Evolutionary conservation across 2,888 invertebrate species (phyloP).

Genomic region (Drosophila macrospina): DNA sequence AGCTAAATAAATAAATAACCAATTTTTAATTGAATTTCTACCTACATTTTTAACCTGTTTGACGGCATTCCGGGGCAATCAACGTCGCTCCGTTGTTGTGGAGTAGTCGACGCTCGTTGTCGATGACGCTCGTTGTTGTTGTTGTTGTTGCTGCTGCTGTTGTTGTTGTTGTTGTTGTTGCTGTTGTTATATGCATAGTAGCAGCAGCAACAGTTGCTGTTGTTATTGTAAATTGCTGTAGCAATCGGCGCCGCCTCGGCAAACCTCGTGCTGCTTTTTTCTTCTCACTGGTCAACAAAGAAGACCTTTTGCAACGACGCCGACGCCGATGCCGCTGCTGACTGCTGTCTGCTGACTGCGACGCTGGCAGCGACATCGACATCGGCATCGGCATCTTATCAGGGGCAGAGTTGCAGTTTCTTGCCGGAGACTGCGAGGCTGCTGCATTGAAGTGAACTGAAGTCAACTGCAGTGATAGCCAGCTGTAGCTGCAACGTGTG

Average conservation of each 20-base stretch:
- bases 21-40: constrained; percentile 83
- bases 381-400: constrained; percentile 64
- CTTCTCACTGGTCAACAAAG: constrained; percentile 69
- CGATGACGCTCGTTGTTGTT: constrained; percentile 71
- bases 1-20: constrained; percentile 84
- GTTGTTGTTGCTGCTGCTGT: no score
- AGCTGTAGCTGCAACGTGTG: constrained; percentile 62
- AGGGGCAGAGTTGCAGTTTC: constrained; percentile 59
- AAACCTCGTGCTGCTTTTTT: constrained; percentile 77
- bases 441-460: constrained; percentile 52
- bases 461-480: constrained; percentile 65
- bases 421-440: constrained; percentile 66
- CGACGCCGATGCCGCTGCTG: neutral
- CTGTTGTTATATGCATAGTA: constrained; percentile 63
- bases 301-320: constrained; percentile 70
- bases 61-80: constrained; percentile 84
- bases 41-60: constrained; percentile 84
- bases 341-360: constrained; percentile 12
- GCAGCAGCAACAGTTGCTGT: constrained; percentile 31
- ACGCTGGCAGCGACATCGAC: constrained; percentile 19
- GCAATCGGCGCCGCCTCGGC: constrained; percentile 74
- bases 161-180: constrained; percentile 43
- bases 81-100: constrained; percentile 76
- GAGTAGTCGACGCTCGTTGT: constrained; percentile 73
- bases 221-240: constrained; percentile 75